A percentile compares a stretch with the other conserved stretches of the same genome.
phyloP scores from a whole-genome alignment of 2,113 vertebrate species.

The Spheniscus mendiculus region DNA sequence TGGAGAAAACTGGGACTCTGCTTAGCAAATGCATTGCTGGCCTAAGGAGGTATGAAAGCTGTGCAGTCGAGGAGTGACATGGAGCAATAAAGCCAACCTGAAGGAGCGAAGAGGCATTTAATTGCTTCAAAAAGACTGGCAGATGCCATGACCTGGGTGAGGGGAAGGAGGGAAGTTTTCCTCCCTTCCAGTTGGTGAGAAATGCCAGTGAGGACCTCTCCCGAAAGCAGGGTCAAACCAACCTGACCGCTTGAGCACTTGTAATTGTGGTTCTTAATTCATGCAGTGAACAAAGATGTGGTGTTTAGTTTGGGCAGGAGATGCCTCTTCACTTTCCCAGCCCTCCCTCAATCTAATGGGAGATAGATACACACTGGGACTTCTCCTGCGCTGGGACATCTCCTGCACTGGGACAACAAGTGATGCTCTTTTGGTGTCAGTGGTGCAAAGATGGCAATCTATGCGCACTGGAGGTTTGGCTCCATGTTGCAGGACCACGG shows the following conservation, averaged over 20 bases:
- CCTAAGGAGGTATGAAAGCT: not conserved
- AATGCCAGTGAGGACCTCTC: not conserved
- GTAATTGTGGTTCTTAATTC: not conserved
- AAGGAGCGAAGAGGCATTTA: not conserved
- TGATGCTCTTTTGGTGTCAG: not conserved
- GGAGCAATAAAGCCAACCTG: not conserved
- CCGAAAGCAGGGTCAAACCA: not conserved
- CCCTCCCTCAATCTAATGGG: not conserved
- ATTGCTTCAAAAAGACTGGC: not conserved
- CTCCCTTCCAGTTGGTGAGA: not conserved
- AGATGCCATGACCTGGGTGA: not conserved
- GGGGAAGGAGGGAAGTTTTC: not conserved
- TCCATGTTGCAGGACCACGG: rapidly evolving
- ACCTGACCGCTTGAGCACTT: rapidly evolving
- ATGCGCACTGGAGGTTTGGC: not conserved
- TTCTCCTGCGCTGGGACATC: not conserved
- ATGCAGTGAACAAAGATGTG: not conserved
- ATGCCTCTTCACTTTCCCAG: not conserved
- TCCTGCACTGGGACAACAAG: not conserved
- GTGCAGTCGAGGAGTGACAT: rapidly evolving
- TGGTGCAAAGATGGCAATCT: not conserved
- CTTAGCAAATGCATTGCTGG: not conserved
- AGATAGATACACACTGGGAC: rapidly evolving
- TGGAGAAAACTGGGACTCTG: not conserved
- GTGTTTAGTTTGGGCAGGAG: not conserved